Conservation (phyloP, 2,113 vertebrate genomes). For the Callorhinus ursinus region DNA sequence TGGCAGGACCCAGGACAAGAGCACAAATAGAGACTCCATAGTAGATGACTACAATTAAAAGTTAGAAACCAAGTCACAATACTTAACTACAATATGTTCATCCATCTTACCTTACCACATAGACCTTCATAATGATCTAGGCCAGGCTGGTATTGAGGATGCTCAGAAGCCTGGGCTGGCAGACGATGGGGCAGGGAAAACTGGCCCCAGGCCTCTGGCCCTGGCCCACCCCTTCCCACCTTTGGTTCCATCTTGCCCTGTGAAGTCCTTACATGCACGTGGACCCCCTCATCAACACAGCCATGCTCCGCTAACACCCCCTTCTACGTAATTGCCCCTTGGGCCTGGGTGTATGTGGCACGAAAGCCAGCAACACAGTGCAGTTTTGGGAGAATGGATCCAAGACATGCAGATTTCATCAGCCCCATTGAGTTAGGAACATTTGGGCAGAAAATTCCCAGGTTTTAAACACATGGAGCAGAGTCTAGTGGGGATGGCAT, state of each 20-base stretch:
- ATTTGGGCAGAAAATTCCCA: neutral
- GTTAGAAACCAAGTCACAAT: neutral
- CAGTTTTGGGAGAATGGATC: neutral
- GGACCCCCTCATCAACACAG: neutral
- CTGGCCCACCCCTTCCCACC: neutral
- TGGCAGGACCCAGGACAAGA: neutral
- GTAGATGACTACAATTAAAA: too few relatives aligned
- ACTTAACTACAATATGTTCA: neutral
- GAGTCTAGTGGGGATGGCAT: too few relatives aligned
- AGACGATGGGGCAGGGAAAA: neutral
- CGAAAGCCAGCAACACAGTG: neutral
- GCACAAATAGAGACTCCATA: neutral
- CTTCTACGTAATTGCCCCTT: neutral
- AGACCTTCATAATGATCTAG: neutral
- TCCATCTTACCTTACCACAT: neutral
- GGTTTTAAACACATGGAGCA: neutral
- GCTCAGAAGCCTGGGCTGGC: neutral
- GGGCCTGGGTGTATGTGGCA: rapidly evolving
- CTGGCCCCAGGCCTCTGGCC: neutral
- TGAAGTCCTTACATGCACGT: neutral
- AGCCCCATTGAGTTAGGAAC: neutral
- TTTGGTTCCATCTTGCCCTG: neutral
- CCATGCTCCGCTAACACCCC: neutral
- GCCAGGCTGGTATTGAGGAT: neutral
- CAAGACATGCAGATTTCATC: neutral